Evolutionary conservation across 2,888 invertebrate genomes (phyloP).

Genomic region (Clusia tigrina): DNA sequence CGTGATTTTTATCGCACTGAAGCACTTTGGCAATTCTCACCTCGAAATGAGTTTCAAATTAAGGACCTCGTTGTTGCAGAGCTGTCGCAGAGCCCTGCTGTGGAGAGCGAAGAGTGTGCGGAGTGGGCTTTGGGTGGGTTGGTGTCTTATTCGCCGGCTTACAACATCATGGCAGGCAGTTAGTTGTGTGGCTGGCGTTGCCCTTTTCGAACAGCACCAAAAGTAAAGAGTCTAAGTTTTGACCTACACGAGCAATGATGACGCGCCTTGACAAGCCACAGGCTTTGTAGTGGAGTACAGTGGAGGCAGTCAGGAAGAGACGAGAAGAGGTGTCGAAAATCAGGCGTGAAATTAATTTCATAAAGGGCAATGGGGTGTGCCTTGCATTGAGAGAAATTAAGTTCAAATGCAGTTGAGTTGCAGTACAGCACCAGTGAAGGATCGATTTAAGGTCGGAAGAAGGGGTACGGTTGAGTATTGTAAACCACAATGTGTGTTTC

Average conservation of each 20-base stretch:
- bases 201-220: neutral
- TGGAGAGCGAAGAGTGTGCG: neutral
- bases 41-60: slow-evolving; percentile 26
- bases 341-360: slow-evolving; percentile 29
- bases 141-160: neutral
- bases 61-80: no score
- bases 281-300: neutral
- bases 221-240: slow-evolving; percentile 5
- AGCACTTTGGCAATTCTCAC: slow-evolving; percentile 32
- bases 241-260: slow-evolving; percentile 23
- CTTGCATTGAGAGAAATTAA: no score
- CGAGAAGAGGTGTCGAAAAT: no score
- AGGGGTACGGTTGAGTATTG: no score
- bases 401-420: no score
- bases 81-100: no score
- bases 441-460: no score
- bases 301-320: slow-evolving; percentile 5
- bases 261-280: slow-evolving; percentile 15
- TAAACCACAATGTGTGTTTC: no score
- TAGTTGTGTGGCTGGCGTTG: neutral
- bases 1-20: slow-evolving; percentile 25
- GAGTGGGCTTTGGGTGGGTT: neutral
- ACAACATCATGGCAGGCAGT: neutral
- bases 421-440: no score
- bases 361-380: slow-evolving; percentile 14